Evolutionary conservation across 2,797 vertebrate genomes (phyloP), one percentile per base, ranked within the genome.

Genomic region (Phoeniculus purpureus): DNA sequence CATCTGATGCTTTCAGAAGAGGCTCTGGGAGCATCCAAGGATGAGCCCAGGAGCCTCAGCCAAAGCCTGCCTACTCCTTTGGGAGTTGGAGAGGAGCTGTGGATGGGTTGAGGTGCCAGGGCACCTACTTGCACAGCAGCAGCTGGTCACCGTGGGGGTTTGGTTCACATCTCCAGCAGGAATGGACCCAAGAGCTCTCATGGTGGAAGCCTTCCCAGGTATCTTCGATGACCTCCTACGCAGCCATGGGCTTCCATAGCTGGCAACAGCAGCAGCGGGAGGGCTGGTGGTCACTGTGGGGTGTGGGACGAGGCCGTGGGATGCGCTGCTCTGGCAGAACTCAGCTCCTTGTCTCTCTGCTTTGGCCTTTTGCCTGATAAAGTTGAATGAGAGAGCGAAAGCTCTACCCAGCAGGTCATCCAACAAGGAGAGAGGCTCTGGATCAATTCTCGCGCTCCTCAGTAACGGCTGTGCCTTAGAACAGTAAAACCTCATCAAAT

Each of bases 391-490:
- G 32, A 56, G 55, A 47, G 23, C 61, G 22, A 65, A 70, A 15
- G 17, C 62, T 18, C 62, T 32, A 45, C 43, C 29, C 72, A 37
- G 70, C 70, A 31, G 89, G 94, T 96, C 88, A 89, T 61, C 18
- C 23, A 2, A 7, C 92, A 87, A 92, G 90, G 92, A 92, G 89
- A 95, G 27, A 5, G 0, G 3, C 62, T 75, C 54, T 0, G 3
- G 82, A 92, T 91, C 93, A 78, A 56, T 92, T 37, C 62, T 54
- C 5, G 6, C 32, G 3, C 58, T 67, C 85, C 93, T 48, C 74
- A 74, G 56, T 66, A 66, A 89, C 8, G 72, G 52, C 0, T 27
- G 34, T n/a, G 74, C 77, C 65, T 91, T 4, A 70, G 84, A 73
- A 80, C 70, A 27, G 73, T 10, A 21, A 92, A 91, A 55, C 71